These are phyloP conservation scores for Limnephilus auricula DNA, from an alignment of 2,888 invertebrate genomes.

Conservation along the genomic window DNA sequence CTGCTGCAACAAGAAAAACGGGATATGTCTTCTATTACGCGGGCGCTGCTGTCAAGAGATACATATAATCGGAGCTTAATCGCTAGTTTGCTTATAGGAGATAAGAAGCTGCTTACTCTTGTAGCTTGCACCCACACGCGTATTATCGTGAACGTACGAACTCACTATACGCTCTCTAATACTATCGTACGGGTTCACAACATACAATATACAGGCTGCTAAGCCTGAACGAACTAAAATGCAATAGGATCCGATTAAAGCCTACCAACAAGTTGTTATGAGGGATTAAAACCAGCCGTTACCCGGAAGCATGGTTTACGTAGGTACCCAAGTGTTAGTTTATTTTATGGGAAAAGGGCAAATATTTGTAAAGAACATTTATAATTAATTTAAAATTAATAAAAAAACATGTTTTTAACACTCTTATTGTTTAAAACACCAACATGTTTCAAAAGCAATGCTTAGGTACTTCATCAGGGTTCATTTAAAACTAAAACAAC, in stretches of 20 bases:
- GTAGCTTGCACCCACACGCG: background rate
- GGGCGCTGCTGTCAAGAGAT: background rate
- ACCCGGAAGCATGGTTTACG: background rate
- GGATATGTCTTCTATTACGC: constrained; percentile 23
- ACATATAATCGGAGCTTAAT: background rate
- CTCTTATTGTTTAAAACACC: too few relatives aligned
- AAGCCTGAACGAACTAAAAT: background rate
- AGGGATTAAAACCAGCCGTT: background rate
- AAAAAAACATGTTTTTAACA: too few relatives aligned
- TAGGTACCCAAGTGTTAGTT: background rate
- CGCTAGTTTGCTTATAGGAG: constrained; percentile 39
- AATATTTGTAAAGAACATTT: background rate
- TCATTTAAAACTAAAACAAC: too few relatives aligned
- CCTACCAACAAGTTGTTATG: background rate
- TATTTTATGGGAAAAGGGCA: background rate
- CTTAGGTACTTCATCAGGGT: too few relatives aligned
- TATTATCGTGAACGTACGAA: background rate
- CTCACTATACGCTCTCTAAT: background rate
- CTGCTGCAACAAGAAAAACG: constrained; percentile 32
- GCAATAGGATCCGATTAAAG: background rate
- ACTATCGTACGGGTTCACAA: background rate
- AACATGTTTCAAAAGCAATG: too few relatives aligned
- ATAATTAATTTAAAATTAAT: too few relatives aligned
- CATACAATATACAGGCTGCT: background rate
- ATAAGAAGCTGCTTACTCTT: constrained; percentile 11